Base-by-base conservation (phyloP, 2,113 vertebrate genomes). In the Atlantisia rogersi region DNA sequence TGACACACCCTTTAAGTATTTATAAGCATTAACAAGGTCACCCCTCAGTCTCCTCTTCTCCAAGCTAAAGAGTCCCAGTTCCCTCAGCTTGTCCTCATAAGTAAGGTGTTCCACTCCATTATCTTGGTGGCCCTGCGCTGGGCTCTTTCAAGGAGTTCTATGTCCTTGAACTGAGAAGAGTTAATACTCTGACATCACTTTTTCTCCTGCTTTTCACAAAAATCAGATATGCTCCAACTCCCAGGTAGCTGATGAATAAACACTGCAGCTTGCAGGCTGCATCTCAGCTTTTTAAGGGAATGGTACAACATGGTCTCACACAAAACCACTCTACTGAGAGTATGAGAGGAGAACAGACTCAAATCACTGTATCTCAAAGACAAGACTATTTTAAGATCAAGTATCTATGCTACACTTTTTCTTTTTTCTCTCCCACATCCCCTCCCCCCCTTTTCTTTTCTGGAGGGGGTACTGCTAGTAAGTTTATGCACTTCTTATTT, bases 261-360 rank as follows among this genome's bases (percentile, higher is more conserved):
- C 46, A 20, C 1, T 37, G 32, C 84, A 85, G 26, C 32, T 29
- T 22, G 15, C 10, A 8, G 53, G 44, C 48, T 64, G 56, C 24
- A 56, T 14, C 12, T 44, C 53, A 55, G 28, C 12, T 63, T 48
- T 77, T 59, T 39, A 21, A 63, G 18, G 13, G 5, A 69, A 26
- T 5, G 11, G 32, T 42, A 29, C 8, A 31, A 8, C 46, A 32
- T 0, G 0, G 16, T 48, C 32, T 52, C 28, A 39, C 14, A 10
- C 3, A 3, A 64, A 77, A 22, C 9, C 42, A 11, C 18, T 11
- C 28, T 29, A 18, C 40, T 77, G 10, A 55, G 25, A 18, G 15
- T 7, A 13, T 50, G 22, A 32, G n/a, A 73, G 18, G 3, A 46
- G 37, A 53, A 15, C 0, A 56, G 4, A 5, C 8, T 71, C 31